Percentiles rank a stretch among this genome's conserved stretches.
Evolutionary conservation across 2,113 vertebrate species (phyloP).

Genomic region (Sylvia atricapilla): DNA sequence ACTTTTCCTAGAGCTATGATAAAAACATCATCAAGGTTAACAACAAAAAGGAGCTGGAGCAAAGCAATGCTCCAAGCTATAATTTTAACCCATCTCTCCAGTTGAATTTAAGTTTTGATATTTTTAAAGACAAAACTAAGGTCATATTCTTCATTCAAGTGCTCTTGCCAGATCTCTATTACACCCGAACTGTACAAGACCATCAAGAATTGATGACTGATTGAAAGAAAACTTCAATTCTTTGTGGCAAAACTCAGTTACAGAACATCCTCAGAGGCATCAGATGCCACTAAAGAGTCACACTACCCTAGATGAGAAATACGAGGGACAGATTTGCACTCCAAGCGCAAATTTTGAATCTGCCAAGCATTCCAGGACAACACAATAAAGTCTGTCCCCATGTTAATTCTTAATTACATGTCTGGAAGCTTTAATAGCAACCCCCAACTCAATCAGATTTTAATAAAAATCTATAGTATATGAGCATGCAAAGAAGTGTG

Average conservation of each 20-base stretch:
- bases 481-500: not conserved
- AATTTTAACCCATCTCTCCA: not conserved
- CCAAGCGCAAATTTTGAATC: not conserved
- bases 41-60: not conserved
- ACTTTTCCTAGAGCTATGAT: conserved; percentile 24
- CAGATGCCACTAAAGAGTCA: not conserved
- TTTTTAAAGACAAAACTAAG: not conserved
- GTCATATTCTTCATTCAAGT: not conserved
- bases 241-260: not conserved
- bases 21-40: conserved; percentile 24
- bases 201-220: not conserved
- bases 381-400: not conserved
- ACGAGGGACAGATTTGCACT: not conserved
- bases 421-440: not conserved
- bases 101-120: not conserved
- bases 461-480: not conserved
- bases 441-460: not conserved
- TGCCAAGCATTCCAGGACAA: not conserved
- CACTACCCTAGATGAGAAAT: not conserved
- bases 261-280: not conserved
- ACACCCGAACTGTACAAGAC: not conserved
- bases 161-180: not conserved
- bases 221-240: not conserved
- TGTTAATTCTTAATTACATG: not conserved
- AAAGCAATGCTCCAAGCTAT: conserved; percentile 1